Conservation (phyloP, 2,888 invertebrate species). For the Poecilus cupreus region DNA sequence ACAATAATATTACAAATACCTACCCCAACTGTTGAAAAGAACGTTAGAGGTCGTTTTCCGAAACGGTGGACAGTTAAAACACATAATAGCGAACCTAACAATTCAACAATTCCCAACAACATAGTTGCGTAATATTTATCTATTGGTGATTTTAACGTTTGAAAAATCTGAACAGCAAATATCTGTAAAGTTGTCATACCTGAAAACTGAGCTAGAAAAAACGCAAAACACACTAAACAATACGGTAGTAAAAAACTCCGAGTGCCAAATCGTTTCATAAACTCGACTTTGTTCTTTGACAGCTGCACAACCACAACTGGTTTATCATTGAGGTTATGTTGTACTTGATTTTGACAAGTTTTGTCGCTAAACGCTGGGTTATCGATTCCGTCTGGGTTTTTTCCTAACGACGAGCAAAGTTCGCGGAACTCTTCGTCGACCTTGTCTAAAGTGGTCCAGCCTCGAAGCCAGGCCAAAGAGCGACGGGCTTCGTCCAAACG, state of each 20-base stretch:
- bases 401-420: conserved; percentile 68
- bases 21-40: conserved; percentile 81
- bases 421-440: conserved; percentile 78
- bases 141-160: conserved; percentile 82
- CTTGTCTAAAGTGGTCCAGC: conserved; percentile 80
- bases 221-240: conserved; percentile 78
- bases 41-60: conserved; percentile 82
- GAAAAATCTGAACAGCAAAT: conserved; percentile 84
- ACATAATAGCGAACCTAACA: conserved; percentile 80
- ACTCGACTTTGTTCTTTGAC: conserved; percentile 59
- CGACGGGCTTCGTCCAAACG: conserved; percentile 80
- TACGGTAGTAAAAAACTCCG: conserved; percentile 82
- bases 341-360: not conserved
- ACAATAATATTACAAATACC: conserved; percentile 79
- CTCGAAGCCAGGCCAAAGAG: conserved; percentile 85
- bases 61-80: conserved; percentile 81
- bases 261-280: conserved; percentile 74
- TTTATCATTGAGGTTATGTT: not conserved
- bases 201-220: conserved; percentile 84
- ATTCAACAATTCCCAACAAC: conserved; percentile 81
- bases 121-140: conserved; percentile 86
- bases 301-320: not conserved
- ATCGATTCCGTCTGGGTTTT: conserved; percentile 61
- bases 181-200: conserved; percentile 85
- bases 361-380: conserved; percentile 63